Evolutionary conservation across 2,888 invertebrate species (phyloP), one percentile per base, ranked within the genome.

Genomic region (Synergus itoensis): DNA sequence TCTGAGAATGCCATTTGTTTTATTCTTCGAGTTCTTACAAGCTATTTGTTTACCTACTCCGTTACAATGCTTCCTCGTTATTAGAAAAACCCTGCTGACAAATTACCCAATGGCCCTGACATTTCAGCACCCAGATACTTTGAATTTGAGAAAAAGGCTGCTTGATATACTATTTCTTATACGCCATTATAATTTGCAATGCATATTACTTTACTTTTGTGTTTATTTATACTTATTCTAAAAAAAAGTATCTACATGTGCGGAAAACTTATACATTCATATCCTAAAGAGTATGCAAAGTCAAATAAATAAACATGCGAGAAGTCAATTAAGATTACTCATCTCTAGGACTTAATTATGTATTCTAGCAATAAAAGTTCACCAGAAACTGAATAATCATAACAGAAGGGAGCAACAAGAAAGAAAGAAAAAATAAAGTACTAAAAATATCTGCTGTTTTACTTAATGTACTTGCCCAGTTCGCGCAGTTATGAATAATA

Each of bases 1-100:
- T 83, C 81, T 67, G 82, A 84, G 84, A 85, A 86, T 87, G 84
- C 87, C 89, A 91, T 91, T 91, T 90, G 86, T 91, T 91, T 90
- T 84, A 86, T 87, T 86, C 88, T 83, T 85, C 81, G 80, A 84
- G 81, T 79, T 77, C 81, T 81, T 80, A 77, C 28, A 40, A 67
- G 87, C 86, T 85, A 89, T 89, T 89, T 89, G 86, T 89, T 87
- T 82, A 73, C 48, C 48, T 11, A 53, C 73, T 73, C 48, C n/a
- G 73, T 53, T 79, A 80, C 77, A 79, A 79, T 78, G 78, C 73
- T 84, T 53, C 76, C 78, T 80, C 80, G 87, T 87, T 87, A 87
- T 87, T 87, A 86, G 83, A 84, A 82, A 79, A 83, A 84, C 48
- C 80, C 84, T 82, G 83, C 82, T 87, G 87, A 87, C 81, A 87